Evolutionary conservation across 2,113 vertebrate genomes (phyloP), one percentile per base, ranked within the genome.

Genomic region (Polyodon spathula): DNA sequence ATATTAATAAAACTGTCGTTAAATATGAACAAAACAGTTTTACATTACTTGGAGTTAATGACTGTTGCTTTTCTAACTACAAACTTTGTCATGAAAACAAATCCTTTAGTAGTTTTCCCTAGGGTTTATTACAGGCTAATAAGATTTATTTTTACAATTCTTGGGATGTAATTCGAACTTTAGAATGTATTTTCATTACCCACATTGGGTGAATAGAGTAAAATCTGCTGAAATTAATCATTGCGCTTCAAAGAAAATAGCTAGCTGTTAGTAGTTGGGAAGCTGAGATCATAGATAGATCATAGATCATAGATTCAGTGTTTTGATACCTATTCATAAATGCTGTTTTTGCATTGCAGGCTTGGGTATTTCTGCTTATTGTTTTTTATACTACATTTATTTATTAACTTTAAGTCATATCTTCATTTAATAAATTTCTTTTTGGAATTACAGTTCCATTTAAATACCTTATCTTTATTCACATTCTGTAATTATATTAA

Each of bases 171-270:
- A 10, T 37, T 5, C 38, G 2, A 38, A 46, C 41, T 27, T 3
- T 27, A 27, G 27, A 27, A 27, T 27, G 27, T 27, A 27, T 27
- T n/a, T 17, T 48, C 40, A 8, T 41, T 40, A 46, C 53, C 53
- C 52, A 56, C 55, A 62, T 56, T 62, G 61, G 53, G 61, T 62
- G 27, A 62, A 62, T n/a, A 55, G 17, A 44, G n/a, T 43, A 27
- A n/a, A 6, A 12, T 38, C 10, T 16, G 37, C 14, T 57, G 15
- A 12, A 50, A 50, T 50, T n/a, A 50, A 50, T 12, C 27, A 27
- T 27, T 50, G 5, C 4, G 15, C 48, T 50, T 50, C 27, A 27
- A n/a, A 27, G 15, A 50, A 50, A 12, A 5, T 14, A 50, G 15
- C 11, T 50, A 27, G 27, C 15, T 50, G 48, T 50, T 11, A 50